These are phyloP conservation scores for Cantharis rustica DNA, from an alignment of 2,888 invertebrate species.

Conservation along the genomic window DNA sequence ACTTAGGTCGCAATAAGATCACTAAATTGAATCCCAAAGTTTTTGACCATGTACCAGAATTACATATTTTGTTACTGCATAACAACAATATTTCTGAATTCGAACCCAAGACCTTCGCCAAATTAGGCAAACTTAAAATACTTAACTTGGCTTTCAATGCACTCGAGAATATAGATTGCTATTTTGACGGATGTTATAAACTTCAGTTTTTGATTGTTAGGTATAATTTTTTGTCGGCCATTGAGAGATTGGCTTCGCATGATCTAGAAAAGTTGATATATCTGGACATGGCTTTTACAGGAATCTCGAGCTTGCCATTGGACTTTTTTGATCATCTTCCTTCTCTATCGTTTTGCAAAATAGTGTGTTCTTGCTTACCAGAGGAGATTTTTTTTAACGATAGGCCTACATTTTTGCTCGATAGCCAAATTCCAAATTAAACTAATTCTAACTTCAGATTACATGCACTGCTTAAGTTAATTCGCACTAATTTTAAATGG, in stretches of 20 bases:
- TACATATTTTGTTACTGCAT: not conserved
- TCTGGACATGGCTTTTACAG: not conserved
- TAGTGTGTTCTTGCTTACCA: not conserved
- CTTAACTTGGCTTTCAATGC: not conserved
- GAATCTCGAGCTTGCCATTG: not conserved
- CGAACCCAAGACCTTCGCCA: not conserved
- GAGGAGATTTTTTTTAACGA: not conserved
- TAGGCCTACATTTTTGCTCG: not conserved
- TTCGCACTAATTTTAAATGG: not conserved
- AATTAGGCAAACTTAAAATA: not conserved
- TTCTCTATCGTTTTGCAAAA: not conserved
- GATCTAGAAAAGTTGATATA: not conserved
- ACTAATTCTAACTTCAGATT: not conserved
- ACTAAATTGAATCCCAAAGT: not conserved
- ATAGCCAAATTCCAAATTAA: not conserved
- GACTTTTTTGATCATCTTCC: constrained; percentile 8
- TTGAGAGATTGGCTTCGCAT: not conserved
- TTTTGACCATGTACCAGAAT: not conserved
- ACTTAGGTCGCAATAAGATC: not conserved
- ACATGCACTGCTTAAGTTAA: not conserved
- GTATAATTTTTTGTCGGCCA: not conserved
- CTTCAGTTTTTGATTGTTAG: not conserved
- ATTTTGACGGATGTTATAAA: not conserved
- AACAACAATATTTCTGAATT: not conserved
- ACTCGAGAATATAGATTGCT: not conserved